A percentile compares a stretch with the other conserved stretches of the same genome.
phyloP scores from a whole-genome alignment of 2,797 vertebrate genomes.

The Tenualosa ilisha region DNA sequence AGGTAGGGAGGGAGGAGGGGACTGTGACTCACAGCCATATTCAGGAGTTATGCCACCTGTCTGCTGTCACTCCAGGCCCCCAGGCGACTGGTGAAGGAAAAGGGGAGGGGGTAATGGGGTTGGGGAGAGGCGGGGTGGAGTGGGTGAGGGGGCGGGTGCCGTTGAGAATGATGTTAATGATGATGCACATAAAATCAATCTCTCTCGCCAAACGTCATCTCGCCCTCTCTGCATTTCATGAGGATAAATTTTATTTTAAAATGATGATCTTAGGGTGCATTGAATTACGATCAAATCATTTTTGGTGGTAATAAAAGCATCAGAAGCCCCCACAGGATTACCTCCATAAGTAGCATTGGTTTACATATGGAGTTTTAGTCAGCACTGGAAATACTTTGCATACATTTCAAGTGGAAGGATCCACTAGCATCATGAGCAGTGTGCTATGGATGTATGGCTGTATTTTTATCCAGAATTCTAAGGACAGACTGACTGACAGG shows the following conservation, averaged over 20 bases:
- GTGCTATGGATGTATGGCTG: neutral
- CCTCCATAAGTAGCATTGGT: neutral
- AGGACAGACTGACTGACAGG: neutral
- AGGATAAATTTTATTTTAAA: neutral
- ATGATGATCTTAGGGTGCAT: neutral
- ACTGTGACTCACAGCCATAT: neutral
- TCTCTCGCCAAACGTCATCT: neutral
- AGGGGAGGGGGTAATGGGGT: neutral
- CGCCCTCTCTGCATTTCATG: neutral
- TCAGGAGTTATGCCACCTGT: constrained; percentile 8
- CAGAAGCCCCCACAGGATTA: neutral
- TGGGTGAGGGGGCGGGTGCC: neutral
- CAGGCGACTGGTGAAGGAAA: neutral
- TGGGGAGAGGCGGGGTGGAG: neutral
- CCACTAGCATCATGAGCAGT: neutral
- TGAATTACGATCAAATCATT: constrained; percentile 9
- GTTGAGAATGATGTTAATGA: neutral
- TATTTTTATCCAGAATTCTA: neutral
- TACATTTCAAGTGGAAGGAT: neutral
- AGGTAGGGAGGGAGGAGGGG: constrained; percentile 33
- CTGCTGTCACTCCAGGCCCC: neutral
- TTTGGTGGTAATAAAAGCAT: constrained; percentile 17
- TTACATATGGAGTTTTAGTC: neutral
- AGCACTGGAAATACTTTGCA: neutral
- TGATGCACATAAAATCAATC: neutral